These are phyloP conservation scores for Gila orcuttii DNA, from an alignment of 2,113 vertebrate species.

Conservation along the genomic window DNA sequence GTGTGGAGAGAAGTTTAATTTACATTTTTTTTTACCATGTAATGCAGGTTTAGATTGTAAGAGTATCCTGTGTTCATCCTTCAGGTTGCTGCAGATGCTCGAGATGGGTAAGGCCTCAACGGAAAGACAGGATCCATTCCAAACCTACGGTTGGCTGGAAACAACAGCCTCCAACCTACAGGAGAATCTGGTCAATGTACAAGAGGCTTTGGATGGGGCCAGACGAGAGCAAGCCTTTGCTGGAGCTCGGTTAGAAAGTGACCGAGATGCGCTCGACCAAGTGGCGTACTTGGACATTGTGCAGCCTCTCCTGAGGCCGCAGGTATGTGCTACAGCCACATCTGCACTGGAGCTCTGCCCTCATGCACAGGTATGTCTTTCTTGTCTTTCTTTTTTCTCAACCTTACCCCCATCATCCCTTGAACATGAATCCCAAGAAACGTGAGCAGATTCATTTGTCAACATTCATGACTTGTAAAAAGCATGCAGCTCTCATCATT, in stretches of 20 bases:
- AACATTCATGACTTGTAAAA: background rate
- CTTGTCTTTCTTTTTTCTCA: conserved; percentile 38
- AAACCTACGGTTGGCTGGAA: conserved; percentile 81
- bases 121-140: conserved; percentile 80
- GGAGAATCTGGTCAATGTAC: conserved; percentile 68
- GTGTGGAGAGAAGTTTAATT: background rate
- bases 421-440: conserved; percentile 6
- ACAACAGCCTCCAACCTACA: conserved; percentile 76
- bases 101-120: conserved; percentile 65
- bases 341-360: conserved; percentile 74
- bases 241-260: conserved; percentile 71
- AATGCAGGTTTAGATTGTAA: background rate
- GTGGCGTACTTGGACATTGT: conserved; percentile 79
- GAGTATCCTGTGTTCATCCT: background rate
- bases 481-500: background rate
- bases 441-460: conserved; percentile 8
- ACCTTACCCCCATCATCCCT: conserved; percentile 11
- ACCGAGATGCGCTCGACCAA: conserved; percentile 75
- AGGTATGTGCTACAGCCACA: conserved; percentile 74
- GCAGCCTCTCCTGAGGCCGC: conserved; percentile 79
- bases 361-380: conserved; percentile 76
- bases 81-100: conserved; percentile 85
- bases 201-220: conserved; percentile 72
- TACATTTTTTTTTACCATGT: background rate
- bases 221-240: conserved; percentile 73